phyloP scores from a whole-genome alignment of 2,888 invertebrate species.

The Mantis religiosa region DNA sequence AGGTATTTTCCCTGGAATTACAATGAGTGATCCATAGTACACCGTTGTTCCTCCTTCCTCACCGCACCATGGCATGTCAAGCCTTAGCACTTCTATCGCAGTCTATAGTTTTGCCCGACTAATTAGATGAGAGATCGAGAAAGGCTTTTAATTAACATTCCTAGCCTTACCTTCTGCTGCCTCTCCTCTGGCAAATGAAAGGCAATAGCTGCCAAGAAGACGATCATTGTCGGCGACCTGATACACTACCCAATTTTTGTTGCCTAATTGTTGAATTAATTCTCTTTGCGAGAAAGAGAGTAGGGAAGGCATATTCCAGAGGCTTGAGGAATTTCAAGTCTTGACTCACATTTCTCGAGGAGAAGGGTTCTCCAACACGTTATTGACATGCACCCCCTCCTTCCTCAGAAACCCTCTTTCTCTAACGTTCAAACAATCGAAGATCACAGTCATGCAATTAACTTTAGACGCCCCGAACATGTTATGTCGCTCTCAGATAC shows the following conservation, averaged over 20 bases:
- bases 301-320: constrained; percentile 8
- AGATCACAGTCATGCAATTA: background rate
- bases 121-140: constrained; percentile 37
- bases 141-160: constrained; percentile 49
- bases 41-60: background rate
- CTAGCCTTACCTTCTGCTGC: constrained; percentile 42
- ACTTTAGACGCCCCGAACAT: background rate
- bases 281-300: constrained; percentile 31
- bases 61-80: background rate
- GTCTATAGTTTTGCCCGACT: constrained; percentile 22
- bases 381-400: background rate
- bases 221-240: background rate
- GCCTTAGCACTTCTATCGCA: background rate
- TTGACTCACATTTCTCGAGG: constrained; percentile 12
- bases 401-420: background rate
- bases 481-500: background rate
- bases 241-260: constrained; percentile 41
- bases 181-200: constrained; percentile 43
- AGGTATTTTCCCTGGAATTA: background rate
- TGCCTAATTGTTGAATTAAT: constrained; percentile 48
- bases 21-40: background rate
- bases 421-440: background rate
- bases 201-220: constrained; percentile 39
- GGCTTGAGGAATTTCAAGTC: constrained; percentile 1
- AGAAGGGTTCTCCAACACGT: background rate